Conservation (phyloP, 2,888 invertebrate species). For the Stegophylla sp. region DNA sequence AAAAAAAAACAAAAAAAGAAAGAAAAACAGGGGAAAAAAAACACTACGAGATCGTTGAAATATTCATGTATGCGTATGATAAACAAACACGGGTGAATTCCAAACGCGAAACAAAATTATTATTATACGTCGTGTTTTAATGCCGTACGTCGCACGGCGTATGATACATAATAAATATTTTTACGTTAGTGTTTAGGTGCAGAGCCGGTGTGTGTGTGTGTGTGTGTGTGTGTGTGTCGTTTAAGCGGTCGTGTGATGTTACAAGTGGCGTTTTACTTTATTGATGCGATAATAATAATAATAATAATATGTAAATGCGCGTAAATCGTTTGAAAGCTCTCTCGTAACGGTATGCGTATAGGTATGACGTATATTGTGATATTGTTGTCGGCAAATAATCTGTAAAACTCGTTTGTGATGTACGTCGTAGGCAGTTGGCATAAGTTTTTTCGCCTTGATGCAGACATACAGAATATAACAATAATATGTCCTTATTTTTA, state of each 20-base stretch:
- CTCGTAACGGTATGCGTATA: too few species aligned
- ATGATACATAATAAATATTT: too few species aligned
- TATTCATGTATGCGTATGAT: slow-evolving; percentile 39
- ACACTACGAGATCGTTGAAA: slow-evolving; percentile 16
- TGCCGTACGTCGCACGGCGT: not conserved
- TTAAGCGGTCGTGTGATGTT: not conserved
- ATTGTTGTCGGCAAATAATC: too few species aligned
- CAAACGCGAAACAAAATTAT: slow-evolving; percentile 31
- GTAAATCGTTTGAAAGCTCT: not conserved
- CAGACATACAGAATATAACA: too few species aligned
- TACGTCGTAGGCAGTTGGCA: too few species aligned
- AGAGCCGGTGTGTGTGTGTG: not conserved
- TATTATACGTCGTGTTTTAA: slow-evolving; percentile 8
- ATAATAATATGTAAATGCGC: not conserved
- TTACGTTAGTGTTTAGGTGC: too few species aligned
- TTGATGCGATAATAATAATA: not conserved
- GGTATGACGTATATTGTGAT: too few species aligned
- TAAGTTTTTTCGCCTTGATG: too few species aligned
- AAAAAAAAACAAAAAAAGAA: not conserved
- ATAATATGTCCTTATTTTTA: too few species aligned
- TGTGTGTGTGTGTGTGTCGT: not conserved
- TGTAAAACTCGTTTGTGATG: too few species aligned
- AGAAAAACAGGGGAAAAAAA: too few species aligned
- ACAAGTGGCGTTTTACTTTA: not conserved
- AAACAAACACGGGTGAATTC: slow-evolving; percentile 25